These are phyloP conservation scores for Phymatocera aterrima DNA, from an alignment of 2,888 invertebrate genomes.

Conservation along the genomic window DNA sequence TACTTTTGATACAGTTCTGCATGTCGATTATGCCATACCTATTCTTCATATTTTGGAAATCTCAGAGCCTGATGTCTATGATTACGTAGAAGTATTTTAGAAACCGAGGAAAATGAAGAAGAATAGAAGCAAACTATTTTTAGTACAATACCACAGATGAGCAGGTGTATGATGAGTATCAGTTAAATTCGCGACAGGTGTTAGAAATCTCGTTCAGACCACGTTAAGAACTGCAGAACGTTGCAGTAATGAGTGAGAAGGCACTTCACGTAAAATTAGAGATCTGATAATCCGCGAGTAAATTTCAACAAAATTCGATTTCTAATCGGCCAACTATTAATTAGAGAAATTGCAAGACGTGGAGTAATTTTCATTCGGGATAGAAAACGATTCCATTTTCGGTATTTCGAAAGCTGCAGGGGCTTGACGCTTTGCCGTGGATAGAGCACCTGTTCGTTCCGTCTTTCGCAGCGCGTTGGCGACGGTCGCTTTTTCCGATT, in stretches of 20 bases:
- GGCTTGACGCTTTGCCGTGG: neutral
- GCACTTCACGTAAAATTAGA: neutral
- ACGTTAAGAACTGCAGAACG: neutral
- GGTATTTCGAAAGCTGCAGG: conserved; percentile 32
- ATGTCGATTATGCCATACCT: neutral
- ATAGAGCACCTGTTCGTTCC: neutral
- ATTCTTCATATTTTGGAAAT: neutral
- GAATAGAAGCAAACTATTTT: neutral
- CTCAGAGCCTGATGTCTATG: neutral
- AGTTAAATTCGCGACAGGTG: conserved; percentile 14
- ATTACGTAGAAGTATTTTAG: neutral
- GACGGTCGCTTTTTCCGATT: neutral
- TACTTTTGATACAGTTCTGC: no score
- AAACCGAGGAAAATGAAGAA: neutral
- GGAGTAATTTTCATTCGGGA: neutral
- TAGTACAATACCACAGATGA: neutral
- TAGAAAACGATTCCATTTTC: conserved; percentile 3
- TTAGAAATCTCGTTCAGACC: neutral
- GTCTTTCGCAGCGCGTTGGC: neutral
- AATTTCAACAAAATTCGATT: conserved; percentile 11
- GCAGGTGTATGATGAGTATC: conserved; percentile 1
- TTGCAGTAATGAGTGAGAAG: neutral
- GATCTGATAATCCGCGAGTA: neutral
- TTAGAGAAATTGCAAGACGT: neutral
- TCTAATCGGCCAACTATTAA: neutral